Percentiles rank a stretch among this genome's conserved stretches.
These are phyloP conservation scores for Pararge aegeria DNA, from an alignment of 1,140 invertebrate genomes.

Conservation along the genomic window DNA sequence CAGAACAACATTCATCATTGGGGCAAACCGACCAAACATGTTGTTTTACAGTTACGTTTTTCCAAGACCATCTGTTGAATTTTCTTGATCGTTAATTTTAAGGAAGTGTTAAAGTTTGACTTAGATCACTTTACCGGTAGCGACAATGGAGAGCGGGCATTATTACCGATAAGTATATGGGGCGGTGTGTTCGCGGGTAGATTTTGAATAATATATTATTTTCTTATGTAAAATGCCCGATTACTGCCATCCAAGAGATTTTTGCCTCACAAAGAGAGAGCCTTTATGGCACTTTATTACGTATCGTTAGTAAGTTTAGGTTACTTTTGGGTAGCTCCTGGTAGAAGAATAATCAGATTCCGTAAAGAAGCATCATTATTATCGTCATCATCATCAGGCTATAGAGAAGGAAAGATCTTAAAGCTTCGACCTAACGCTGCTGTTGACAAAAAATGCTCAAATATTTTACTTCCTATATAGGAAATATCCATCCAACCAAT, in stretches of 20 bases:
- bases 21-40: too few species aligned
- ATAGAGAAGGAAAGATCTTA: too few species aligned
- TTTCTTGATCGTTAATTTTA: too few species aligned
- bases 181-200: constrained; percentile 62
- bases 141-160: constrained; percentile 49
- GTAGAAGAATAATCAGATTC: constrained; percentile 30
- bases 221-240: constrained; percentile 78
- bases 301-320: constrained; percentile 67
- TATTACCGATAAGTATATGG: constrained; percentile 74
- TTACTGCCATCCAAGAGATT: constrained; percentile 71
- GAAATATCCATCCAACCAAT: too few species aligned
- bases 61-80: too few species aligned
- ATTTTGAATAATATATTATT: constrained; percentile 79
- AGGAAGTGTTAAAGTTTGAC: constrained; percentile 10
- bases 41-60: too few species aligned
- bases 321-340: constrained; percentile 38
- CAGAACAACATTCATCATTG: too few species aligned
- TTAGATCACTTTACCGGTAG: constrained; percentile 19
- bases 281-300: constrained; percentile 71
- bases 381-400: too few species aligned
- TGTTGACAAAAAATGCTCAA: too few species aligned
- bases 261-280: constrained; percentile 61
- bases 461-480: too few species aligned
- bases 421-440: too few species aligned
- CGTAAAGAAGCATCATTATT: background rate